Base-by-base conservation (phyloP, 2,888 invertebrate species). In the Macrosiphum euphorbiae region DNA sequence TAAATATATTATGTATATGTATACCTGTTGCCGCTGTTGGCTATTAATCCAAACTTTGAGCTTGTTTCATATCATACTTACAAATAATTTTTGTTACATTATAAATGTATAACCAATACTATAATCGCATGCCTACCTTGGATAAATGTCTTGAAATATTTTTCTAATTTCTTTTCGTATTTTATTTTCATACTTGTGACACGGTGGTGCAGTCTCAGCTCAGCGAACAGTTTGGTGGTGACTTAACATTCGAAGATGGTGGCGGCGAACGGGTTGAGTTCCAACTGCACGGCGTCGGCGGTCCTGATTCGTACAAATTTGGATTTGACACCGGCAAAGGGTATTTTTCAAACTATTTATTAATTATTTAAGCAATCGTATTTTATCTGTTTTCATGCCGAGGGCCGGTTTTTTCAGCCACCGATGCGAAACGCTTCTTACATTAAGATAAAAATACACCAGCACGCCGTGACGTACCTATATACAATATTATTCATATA, bases 291-390 rank as follows among this genome's bases (percentile, higher is more conserved):
- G 98, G 98, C 95, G 97, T 98, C 96, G 97, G 97, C 95, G 98
- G 98, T 88, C 98, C 98, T 0, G 97, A 97, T 95, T 97, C 97
- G 95, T 98, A 98, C 96, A 97, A 98, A 96, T 98, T 98, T 96
- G 98, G 98, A 95, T 98, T 97, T 96, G 98, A 98, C 95, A 98
- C 98, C 91, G 98, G 98, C 95, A 97, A 97, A 96, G 98, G 98
- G 98, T 98, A 96, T 96, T 95, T 94, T 91, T 90, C 88, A 52
- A 44, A 44, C 44, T 4, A 28, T 55, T 55, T 85, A 44, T 26
- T 28, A 44, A 85, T 28, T 85, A 85, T 85, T 78, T 67, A 35
- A 67, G 67, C 16, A 41, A 78, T 78, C 8, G 35, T 20, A 78
- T 78, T 78, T 41, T 0, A 78, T 78, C 8, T 8, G 8, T 20